phyloP scores from a whole-genome alignment of 2,797 vertebrate genomes.

The Sebastes taczanowskii region DNA sequence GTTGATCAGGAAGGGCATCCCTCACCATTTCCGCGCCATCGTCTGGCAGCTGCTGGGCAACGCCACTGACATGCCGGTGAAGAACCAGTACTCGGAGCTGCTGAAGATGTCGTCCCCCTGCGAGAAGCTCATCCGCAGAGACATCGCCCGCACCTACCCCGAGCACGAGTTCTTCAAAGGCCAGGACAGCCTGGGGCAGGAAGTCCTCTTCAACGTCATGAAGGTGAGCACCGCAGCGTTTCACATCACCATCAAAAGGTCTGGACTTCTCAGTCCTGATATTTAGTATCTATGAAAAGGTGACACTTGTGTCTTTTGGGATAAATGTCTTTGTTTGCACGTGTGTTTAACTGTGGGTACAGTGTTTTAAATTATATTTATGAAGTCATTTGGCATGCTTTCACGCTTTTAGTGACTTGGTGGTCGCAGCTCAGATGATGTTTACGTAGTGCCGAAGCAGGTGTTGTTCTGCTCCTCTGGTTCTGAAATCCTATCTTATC shows the following conservation, averaged over 20 bases:
- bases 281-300: not conserved
- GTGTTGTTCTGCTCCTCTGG: not conserved
- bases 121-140: slow-evolving; percentile 97
- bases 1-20: slow-evolving; percentile 97
- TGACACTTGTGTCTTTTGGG: not conserved
- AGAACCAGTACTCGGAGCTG: slow-evolving; percentile 98
- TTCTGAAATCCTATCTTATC: no score
- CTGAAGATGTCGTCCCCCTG: slow-evolving; percentile 98
- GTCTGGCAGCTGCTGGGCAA: slow-evolving; percentile 97
- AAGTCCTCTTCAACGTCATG: slow-evolving; percentile 99
- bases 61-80: slow-evolving; percentile 97
- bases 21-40: slow-evolving; percentile 98
- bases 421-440: not conserved
- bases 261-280: not conserved
- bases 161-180: slow-evolving; percentile 99
- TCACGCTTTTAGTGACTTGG: not conserved
- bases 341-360: not conserved
- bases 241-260: not conserved
- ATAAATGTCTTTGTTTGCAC: not conserved
- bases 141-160: slow-evolving; percentile 98
- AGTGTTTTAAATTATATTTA: not conserved
- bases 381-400: not conserved
- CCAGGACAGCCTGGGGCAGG: slow-evolving; percentile 97
- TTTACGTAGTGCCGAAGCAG: not conserved
- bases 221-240: slow-evolving; percentile 84